Evolutionary conservation across 1,140 invertebrate species (phyloP), one percentile per base, ranked within the genome.

Genomic region (Bombus vancouverensis): DNA sequence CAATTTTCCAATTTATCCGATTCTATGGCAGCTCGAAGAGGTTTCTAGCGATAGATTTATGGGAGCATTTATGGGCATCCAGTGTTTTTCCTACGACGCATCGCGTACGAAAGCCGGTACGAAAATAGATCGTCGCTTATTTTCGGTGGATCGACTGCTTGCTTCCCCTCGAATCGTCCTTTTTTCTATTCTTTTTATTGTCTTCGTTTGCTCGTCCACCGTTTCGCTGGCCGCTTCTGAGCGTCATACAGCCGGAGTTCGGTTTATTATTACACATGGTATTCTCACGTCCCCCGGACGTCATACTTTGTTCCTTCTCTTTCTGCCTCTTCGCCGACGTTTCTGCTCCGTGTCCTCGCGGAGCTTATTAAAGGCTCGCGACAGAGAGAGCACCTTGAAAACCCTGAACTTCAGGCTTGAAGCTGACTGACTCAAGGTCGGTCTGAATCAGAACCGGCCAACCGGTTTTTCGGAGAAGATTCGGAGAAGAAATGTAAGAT

Each of bases 391-490:
- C 78, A 81, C 77, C 81, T 85, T 83, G 87, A 83, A 86, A 90
- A 66, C 90, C 90, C 90, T 91, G 90, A 91, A 91, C 90, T 91
- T 91, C 87, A 84, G 80, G n/a, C 34, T 62, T 79, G 83, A 84
- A 53, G 87, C 84, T 84, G 89, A 91, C 85, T 80, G 85, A 77
- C 89, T 89, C 87, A 89, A 90, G 90, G 90, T 85, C 90, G 82
- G 76, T 77, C 78, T 86, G 89, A 90, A 90, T 91, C 89, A 79
- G 82, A 87, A 87, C 81, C 72, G 62, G 57, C 83, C 82, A 87
- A 89, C 90, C 90, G 90, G 90, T 88, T 91, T 91, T 85, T 88
- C 84, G 83, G 82, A 81, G 87, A 91, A 88, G 90, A 81, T 86
- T 88, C 86, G 87, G 72, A 83, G 90, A 91, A 81, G 78, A 88